Evolutionary conservation across 2,113 vertebrate species (phyloP), one percentile per base, ranked within the genome.

Genomic region (Phainopepla nitens): DNA sequence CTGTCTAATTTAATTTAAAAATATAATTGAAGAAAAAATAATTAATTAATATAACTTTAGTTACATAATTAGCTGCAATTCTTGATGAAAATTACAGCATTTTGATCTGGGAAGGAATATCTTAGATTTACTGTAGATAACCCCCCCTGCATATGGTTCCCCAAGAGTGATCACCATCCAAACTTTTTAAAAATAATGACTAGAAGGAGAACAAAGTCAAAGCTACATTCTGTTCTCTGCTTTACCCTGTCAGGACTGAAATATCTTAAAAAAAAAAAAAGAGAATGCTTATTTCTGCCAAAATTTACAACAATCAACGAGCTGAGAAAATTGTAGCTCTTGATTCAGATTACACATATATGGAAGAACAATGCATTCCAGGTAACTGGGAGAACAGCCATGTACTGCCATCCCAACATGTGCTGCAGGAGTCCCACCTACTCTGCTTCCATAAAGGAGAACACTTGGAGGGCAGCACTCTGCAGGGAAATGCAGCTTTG

Each of bases 361-460:
- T 72, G 50, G 58, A 56, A 91, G 64, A 91, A 53, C n/a, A 76
- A 69, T 8, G 27, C 17, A 56, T 19, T 68, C 11, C 28, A 50
- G 35, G 39, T 64, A 45, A 53, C 17, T 75, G 70, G 11, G 39
- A 53, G 22, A 25, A 64, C 47, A 91, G 36, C 17, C 29, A 17
- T 1, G 22, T 16, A 31, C 17, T 8, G 0, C 24, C 29, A 84
- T 14, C 23, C 76, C 39, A 82, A 44, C 0, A 0, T 3, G 1
- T 11, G n/a, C 47, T 84, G 53, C 10, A 41, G 6, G 7, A 85
- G 6, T 49, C 44, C 33, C 35, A 36, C 29, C 39, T 33, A 10
- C 14, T 58, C 24, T 72, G 27, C 57, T 61, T 51, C 79, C 28
- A 29, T 2, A 24, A 29, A 69, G 20, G 31, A 4, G 35, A 89